Conservation (phyloP, 2,797 vertebrate species). For the Chiloscyllium punctatum region DNA sequence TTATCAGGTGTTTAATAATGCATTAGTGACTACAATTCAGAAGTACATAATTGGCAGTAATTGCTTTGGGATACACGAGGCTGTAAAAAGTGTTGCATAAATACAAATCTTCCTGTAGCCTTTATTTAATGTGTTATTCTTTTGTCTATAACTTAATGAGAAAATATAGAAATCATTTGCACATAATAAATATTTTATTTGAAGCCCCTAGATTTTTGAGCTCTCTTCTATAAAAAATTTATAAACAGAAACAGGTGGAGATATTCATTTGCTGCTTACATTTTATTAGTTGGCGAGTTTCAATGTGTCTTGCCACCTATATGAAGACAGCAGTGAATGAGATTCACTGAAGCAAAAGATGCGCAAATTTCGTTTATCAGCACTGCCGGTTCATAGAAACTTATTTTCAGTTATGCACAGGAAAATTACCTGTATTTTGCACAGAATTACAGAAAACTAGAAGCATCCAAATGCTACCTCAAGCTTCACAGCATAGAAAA, state of each 20-base stretch:
- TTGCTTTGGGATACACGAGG: not conserved
- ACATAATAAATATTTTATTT: not conserved
- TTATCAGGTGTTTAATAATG: slow-evolving; percentile 25
- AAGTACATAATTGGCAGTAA: not conserved
- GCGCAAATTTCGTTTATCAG: too few species aligned
- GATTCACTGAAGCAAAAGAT: not conserved
- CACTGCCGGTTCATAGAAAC: not conserved
- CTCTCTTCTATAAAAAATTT: not conserved
- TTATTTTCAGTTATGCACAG: not conserved
- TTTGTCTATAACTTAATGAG: too few species aligned
- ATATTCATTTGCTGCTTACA: not conserved
- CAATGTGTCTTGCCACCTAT: too few species aligned
- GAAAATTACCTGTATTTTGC: not conserved
- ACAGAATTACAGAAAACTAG: not conserved
- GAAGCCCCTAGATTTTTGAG: not conserved
- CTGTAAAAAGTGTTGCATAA: not conserved
- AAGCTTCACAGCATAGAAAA: not conserved
- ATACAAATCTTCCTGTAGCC: not conserved
- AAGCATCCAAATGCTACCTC: not conserved
- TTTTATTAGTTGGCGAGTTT: not conserved
- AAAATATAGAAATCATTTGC: not conserved
- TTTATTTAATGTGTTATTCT: not conserved
- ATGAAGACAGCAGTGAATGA: not conserved
- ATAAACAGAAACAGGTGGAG: not conserved
- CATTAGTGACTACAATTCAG: not conserved